Conservation (phyloP, 2,113 vertebrate genomes). For the human (Homo sapiens) region DNA sequence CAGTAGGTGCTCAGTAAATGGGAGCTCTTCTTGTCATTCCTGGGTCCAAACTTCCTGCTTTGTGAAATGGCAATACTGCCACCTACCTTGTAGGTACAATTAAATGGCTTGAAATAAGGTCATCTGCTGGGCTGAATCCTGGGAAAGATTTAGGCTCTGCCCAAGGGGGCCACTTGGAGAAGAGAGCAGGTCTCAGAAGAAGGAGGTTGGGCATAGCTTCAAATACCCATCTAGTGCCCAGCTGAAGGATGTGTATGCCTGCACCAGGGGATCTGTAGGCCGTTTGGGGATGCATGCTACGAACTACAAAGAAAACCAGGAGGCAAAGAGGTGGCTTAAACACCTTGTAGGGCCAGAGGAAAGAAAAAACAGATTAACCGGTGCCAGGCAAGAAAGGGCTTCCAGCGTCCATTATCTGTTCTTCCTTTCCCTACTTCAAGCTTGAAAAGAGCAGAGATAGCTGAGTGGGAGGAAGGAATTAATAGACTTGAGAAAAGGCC, state of each 20-base stretch:
- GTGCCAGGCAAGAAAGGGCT: background rate
- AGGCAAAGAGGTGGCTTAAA: background rate
- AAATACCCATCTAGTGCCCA: too few species aligned
- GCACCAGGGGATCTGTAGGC: too few species aligned
- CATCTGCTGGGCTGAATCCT: background rate
- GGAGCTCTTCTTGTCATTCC: rapidly evolving
- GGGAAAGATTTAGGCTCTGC: background rate
- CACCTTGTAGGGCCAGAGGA: background rate
- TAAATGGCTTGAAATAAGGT: background rate
- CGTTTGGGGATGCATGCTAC: background rate
- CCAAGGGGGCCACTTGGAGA: background rate
- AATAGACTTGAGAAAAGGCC: background rate
- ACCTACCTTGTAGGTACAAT: background rate
- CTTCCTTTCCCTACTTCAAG: background rate
- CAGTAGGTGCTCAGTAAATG: background rate
- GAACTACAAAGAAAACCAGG: background rate
- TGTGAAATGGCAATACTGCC: background rate
- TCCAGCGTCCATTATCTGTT: background rate
- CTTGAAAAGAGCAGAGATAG: background rate
- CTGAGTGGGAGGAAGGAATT: background rate
- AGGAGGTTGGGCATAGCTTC: background rate
- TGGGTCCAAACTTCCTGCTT: background rate
- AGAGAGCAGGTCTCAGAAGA: background rate
- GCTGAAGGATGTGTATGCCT: background rate
- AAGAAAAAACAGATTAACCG: background rate